A percentile compares a stretch with the other conserved stretches of the same genome.
Conservation (phyloP, 2,797 vertebrate species). For the Parambassis ranga region DNA sequence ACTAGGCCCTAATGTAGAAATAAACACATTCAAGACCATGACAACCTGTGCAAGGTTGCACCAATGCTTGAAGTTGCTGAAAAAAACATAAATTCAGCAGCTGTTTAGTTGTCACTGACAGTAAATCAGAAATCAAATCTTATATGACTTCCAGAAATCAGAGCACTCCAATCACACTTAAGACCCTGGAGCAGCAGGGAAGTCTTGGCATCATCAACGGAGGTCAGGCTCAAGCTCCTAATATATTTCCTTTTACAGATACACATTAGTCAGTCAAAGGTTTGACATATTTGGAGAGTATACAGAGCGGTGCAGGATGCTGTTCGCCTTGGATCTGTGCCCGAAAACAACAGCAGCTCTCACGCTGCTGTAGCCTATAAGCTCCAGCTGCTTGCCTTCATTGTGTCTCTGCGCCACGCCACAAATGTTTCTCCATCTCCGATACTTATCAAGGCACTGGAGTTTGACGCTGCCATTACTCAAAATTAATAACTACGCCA, state of each 20-base stretch:
- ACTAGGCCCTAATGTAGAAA: background rate
- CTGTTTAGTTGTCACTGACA: slow-evolving; percentile 18
- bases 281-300: slow-evolving; percentile 8
- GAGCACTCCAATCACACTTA: slow-evolving; percentile 41
- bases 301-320: slow-evolving; percentile 10
- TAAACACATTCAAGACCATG: background rate
- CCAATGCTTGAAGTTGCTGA: background rate
- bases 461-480: slow-evolving; percentile 81
- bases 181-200: slow-evolving; percentile 18
- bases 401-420: slow-evolving; percentile 56
- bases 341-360: slow-evolving; percentile 37
- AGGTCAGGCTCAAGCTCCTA: slow-evolving; percentile 1
- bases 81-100: slow-evolving; percentile 30
- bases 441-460: slow-evolving; percentile 83
- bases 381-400: slow-evolving; percentile 70
- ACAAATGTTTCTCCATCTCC: slow-evolving; percentile 68
- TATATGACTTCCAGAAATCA: slow-evolving; percentile 38
- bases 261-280: background rate
- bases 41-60: background rate
- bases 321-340: slow-evolving; percentile 39
- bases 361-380: slow-evolving; percentile 46
- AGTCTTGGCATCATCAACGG: slow-evolving; percentile 6
- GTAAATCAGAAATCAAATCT: slow-evolving; percentile 32
- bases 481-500: slow-evolving; percentile 86
- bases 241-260: background rate